Percentiles rank a stretch among this genome's conserved stretches.
Conservation (phyloP, 2,113 vertebrate genomes). For the Axis porcinus region DNA sequence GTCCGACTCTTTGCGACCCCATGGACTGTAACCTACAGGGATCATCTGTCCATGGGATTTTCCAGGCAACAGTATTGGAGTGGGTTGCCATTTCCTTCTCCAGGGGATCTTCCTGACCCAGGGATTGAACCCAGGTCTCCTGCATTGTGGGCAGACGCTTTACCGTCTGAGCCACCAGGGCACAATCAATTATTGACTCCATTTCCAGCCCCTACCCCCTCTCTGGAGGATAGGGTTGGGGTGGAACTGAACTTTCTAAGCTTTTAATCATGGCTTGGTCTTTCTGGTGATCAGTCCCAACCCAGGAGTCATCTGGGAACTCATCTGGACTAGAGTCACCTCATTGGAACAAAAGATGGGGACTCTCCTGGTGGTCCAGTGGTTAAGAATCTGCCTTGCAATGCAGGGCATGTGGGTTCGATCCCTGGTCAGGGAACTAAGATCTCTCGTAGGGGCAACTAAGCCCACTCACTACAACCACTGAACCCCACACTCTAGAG, state of each 20-base stretch:
- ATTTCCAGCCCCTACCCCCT: not conserved
- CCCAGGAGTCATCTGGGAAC: not conserved
- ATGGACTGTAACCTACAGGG: not conserved
- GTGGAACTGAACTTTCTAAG: not conserved
- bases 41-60: not conserved
- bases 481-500: not conserved
- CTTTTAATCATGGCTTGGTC: not conserved
- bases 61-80: not conserved
- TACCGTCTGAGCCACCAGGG: not conserved
- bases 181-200: not conserved
- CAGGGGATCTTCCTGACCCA: not conserved
- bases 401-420: not conserved
- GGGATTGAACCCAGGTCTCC: not conserved
- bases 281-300: not conserved
- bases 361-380: not conserved
- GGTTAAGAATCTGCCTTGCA: not conserved
- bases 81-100: not conserved
- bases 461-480: not conserved
- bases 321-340: not conserved
- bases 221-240: not conserved
- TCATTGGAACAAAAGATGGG: not conserved
- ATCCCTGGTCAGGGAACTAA: not conserved
- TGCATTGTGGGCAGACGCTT: not conserved
- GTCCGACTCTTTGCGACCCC: not conserved
- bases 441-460: not conserved